Evolutionary conservation across 1,140 invertebrate genomes (phyloP), one percentile per base, ranked within the genome.

Genomic region (Heterodera schachtii): DNA sequence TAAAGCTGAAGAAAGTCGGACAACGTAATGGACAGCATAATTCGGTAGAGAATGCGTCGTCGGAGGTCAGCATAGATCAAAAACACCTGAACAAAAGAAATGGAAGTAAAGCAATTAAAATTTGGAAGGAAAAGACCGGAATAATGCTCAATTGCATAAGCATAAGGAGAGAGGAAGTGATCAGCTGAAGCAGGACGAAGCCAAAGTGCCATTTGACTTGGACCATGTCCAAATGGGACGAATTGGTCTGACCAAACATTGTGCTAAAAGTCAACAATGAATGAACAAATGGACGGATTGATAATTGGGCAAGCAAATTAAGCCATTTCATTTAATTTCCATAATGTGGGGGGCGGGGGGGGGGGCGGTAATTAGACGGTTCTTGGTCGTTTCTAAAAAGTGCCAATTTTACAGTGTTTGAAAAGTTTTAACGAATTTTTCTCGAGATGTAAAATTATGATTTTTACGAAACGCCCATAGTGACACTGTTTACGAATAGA

Each of bases 1-100:
- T 69, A 78, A 78, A 78, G 76, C 44, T 78, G 76, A 21, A 78
- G 60, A 64, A 67, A 78, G 41, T 78, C 76, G 47, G 76, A 78
- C 46, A 78, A 31, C 4, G 76, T 31, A 66, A 78, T 78, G 52
- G 76, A 78, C 31, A 78, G 13, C 77, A 69, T 78, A 70, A 78
- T 78, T 16, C 77, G 77, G 41, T 78, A 78, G 47, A 78, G 77
- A 66, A 78, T 78, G 3, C 77, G 64, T 44, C 66, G n/a, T 16
- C 77, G 77, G 70, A 78, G 52, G 47, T 78, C 70, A 21, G 31
- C 47, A 46, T 78, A 78, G 9, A 78, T 70, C 21, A 78, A 2
- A 69, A 78, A 69, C 11, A 78, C 64, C 77, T 78, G 19, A 44
- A 69, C 31, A 31, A 31, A 31, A 31, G 0, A 43, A 78, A 9